Conservation (phyloP, 2,113 vertebrate genomes). For the Hiodon alosoides region DNA sequence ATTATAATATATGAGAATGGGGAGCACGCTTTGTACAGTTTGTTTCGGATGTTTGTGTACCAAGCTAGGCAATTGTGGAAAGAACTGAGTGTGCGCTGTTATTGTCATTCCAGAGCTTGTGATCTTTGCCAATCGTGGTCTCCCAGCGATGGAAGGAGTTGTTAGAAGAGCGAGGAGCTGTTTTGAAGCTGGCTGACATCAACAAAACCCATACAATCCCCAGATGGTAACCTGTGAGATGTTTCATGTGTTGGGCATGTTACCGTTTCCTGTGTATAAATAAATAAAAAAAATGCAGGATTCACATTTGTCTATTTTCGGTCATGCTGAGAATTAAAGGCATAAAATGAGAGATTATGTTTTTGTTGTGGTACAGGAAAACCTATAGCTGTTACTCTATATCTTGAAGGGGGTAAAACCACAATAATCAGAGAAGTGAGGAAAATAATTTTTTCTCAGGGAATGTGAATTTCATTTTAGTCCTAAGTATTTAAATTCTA, state of each 20-base stretch:
- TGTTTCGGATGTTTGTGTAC: background rate
- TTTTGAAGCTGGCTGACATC: background rate
- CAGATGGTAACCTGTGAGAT: too few relatives aligned
- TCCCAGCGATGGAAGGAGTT: background rate
- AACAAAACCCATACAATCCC: background rate
- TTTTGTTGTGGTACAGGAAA: background rate
- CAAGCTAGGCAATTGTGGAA: background rate
- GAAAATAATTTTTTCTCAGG: too few relatives aligned
- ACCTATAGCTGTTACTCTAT: background rate
- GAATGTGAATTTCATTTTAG: too few relatives aligned
- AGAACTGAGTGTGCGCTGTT: background rate
- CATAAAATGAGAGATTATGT: background rate
- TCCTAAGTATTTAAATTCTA: too few relatives aligned
- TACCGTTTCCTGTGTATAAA: background rate
- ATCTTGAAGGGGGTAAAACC: background rate
- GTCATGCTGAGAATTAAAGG: background rate
- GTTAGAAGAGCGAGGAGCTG: slow-evolving; percentile 1
- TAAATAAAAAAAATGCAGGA: background rate
- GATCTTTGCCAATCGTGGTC: background rate
- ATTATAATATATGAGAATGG: background rate
- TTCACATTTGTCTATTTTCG: background rate
- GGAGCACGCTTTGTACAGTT: background rate
- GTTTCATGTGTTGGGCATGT: background rate
- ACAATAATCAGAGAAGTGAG: background rate
- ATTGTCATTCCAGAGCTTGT: background rate